Evolutionary conservation across 2,113 vertebrate genomes (phyloP).

Genomic region (Sylvia atricapilla): DNA sequence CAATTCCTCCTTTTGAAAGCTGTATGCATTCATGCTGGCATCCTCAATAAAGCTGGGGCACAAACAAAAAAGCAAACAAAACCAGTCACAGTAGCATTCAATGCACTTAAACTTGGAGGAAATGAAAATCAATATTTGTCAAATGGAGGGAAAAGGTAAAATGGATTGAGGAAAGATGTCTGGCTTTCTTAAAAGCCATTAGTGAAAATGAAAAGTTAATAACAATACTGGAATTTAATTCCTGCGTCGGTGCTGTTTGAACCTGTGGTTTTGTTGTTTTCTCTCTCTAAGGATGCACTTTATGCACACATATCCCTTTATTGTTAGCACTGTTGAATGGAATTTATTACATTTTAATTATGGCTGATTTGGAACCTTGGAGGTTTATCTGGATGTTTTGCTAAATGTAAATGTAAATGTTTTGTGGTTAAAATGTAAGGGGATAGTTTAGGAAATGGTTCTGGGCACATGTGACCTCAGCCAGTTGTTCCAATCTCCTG

Average conservation of each 20-base stretch:
- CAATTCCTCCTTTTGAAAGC: slow-evolving; percentile 34
- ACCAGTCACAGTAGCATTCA: slow-evolving; percentile 26
- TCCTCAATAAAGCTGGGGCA: slow-evolving; percentile 41
- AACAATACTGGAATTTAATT: slow-evolving; percentile 13
- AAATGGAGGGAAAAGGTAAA: slow-evolving; percentile 61
- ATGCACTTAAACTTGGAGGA: slow-evolving; percentile 61
- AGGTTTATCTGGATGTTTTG: background rate
- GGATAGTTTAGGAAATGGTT: background rate
- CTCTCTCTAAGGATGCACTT: background rate
- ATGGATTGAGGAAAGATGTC: slow-evolving; percentile 7
- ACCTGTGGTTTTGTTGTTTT: background rate
- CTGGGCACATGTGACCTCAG: accelerated
- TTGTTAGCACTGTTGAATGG: background rate
- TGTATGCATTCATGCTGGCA: slow-evolving; percentile 44
- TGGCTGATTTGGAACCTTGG: background rate
- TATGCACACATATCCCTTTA: background rate
- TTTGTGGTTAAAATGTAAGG: too few relatives aligned
- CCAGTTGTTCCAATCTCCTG: background rate
- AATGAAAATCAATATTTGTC: slow-evolving; percentile 67
- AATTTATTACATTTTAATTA: background rate
- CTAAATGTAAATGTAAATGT: too few relatives aligned
- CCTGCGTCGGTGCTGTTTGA: background rate
- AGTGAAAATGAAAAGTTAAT: slow-evolving; percentile 37
- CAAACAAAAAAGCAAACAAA: slow-evolving; percentile 52
- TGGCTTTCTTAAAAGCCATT: slow-evolving; percentile 47